Evolutionary conservation across 2,113 vertebrate species (phyloP), one percentile per base, ranked within the genome.

Genomic region (Gnathonemus longibarbis): DNA sequence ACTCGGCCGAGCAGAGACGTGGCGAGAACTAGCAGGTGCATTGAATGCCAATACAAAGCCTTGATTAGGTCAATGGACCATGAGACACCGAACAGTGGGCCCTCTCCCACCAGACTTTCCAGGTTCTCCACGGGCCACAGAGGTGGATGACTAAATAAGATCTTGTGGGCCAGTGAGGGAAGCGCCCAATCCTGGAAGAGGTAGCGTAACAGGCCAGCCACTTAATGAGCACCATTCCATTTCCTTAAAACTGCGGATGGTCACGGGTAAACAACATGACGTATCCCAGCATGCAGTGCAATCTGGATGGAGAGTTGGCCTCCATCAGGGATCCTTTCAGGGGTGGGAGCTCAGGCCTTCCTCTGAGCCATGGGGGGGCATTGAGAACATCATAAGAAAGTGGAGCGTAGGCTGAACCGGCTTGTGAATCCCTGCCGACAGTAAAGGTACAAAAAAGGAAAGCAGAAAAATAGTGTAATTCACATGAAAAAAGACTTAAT

Each of bases 1-100:
- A 66, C 27, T 87, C 49, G 48, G 35, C 24, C 35, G 0, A 50
- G 56, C 66, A 56, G 50, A 58, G 19, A 39, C 10, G 15, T 7
- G 35, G 42, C 42, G 24, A 24, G 46, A 21, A 19, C 53, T 31
- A 88, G 84, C 90, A 89, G 66, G 49, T 19, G 39, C 42, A 53
- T 24, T 62, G 45, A 31, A 48, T 10, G 80, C 89, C 70, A 74
- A 90, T 88, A 88, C 87, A 31, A 86, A 45, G n/a, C 31, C 42
- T 89, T 84, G 77, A 91, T 90, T 88, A 93, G 90, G 91, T 91
- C 84, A 52, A 53, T 84, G 91, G 93, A 93, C 91, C 90, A 93
- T 93, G 91, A 92, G 86, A 87, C 88, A 92, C 91, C 91, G 91
- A 90, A 91, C 90, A 88, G 88, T 17, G 83, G 58, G 86, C 31